Conservation (phyloP, 2,113 vertebrate genomes). For the Chrysochloris asiatica region DNA sequence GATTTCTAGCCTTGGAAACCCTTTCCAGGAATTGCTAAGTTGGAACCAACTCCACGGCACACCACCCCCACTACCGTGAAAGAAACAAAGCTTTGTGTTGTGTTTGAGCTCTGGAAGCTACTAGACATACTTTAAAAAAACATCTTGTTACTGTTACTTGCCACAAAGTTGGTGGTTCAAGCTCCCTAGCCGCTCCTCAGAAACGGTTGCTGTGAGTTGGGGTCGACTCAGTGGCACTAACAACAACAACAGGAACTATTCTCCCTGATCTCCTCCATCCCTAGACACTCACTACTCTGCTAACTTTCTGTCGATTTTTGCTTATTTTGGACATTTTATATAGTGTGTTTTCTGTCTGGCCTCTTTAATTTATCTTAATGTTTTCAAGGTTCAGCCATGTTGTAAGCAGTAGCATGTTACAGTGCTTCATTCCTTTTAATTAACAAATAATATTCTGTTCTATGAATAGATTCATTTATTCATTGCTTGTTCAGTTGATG, state of each 20-base stretch:
- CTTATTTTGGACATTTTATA: neutral
- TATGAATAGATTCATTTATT: neutral
- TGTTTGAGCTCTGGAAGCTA: conserved; percentile 28
- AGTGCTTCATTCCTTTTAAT: conserved; percentile 10
- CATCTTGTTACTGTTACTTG: no score
- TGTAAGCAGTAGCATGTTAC: neutral
- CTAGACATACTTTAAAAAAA: no score
- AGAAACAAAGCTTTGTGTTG: neutral
- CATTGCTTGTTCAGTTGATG: neutral
- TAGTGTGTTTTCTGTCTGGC: neutral
- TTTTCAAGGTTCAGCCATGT: conserved; percentile 29
- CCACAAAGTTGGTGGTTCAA: no score
- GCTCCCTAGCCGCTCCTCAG: no score
- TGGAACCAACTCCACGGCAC: no score
- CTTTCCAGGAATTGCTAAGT: no score
- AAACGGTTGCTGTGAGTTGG: no score
- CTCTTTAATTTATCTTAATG: neutral
- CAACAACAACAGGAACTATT: neutral
- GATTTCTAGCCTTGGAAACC: no score
- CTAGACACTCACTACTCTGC: neutral
- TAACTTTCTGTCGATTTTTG: no score
- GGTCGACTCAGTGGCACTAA: no score
- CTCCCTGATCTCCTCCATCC: neutral
- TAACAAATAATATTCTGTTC: neutral
- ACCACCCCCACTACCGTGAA: neutral